Evolutionary conservation across 2,113 vertebrate genomes (phyloP), one percentile per base, ranked within the genome.

Genomic region (Prolemur simus): DNA sequence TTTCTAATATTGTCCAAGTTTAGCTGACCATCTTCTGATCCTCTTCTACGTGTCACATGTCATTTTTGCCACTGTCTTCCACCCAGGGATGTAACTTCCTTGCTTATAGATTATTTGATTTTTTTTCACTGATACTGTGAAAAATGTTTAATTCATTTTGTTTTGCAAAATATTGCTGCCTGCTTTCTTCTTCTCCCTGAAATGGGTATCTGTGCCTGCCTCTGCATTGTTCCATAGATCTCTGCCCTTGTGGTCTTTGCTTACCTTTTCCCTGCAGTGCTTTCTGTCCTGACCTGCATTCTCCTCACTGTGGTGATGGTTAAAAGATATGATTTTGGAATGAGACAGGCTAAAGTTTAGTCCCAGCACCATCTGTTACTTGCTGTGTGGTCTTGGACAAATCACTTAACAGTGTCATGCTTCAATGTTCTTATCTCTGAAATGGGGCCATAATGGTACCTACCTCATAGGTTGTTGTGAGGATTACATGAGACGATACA

Each of bases 81-180:
- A 27, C 34, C 14, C 52, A 91, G 73, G 34, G 45, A 34, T 83
- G 56, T 78, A 87, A 56, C 34, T 88, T 89, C 8, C 29, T 90
- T 77, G 14, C 52, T 92, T 87, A 84, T 87, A 71, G 17, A 63
- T 81, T 20, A 92, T 27, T 88, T 96, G 49, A 14, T 34, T 86
- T 63, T 89, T 89, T 92, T 45, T 49, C 37, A 60, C 12, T 88
- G 42, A 95, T 60, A 64, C 23, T 83, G 8, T 89, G 39, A 60
- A 94, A 83, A 68, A 77, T 89, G 8, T 91, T 95, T 73, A 81
- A 66, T 94, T 96, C 32, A 73, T 89, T 71, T 90, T 74, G 47
- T 91, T 73, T 34, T 88, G 52, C 17, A 82, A 77, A 82, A 80
- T 73, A 21, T 63, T 87, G 27, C 45, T 60, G 25, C 12, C 18